Evolutionary conservation across 2,113 vertebrate species (phyloP), one percentile per base, ranked within the genome.

Genomic region (Caranx ignobilis): DNA sequence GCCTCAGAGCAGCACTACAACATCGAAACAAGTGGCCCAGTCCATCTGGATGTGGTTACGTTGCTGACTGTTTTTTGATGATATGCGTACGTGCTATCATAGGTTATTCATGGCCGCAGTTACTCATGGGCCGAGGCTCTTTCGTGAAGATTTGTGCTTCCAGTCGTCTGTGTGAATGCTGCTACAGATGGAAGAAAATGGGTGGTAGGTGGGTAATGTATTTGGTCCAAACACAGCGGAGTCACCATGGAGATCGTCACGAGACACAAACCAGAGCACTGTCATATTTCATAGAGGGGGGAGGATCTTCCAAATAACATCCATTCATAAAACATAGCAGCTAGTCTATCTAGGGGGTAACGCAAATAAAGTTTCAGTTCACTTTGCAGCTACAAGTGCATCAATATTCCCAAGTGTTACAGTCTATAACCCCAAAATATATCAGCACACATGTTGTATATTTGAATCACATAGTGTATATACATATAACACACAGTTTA

Each of bases 41-140:
- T 68, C 39, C 91, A 91, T 92, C 92, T 94, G 92, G 84, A 88
- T 64, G 39, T 82, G 66, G 81, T 93, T 93, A 88, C 4, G 21
- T 21, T n/a, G 60, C 59, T 55, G 34, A 71, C 68, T 86, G 75
- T 69, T 81, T 84, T 47, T 11, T 70, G 64, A 84, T 75, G 83
- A 83, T 84, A 77, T 62, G 80, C 35, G 39, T 60, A 55, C 60
- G 48, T 62, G 67, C 79, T 84, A 72, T 88, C 77, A 66, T 31
- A 48, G 74, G 83, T 91, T 86, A 88, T 90, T 87, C 67, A 73
- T 79, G 68, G 59, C 72, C 60, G 61, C 65, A 31, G 41, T 71
- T 57, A 56, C 67, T 75, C 6, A 3, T 35, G 34, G 70, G 66
- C 67, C 26, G 37, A 45, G 34, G 52, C 66, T 86, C 60, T 63